A percentile compares a stretch with the other conserved stretches of the same genome.
Conservation (phyloP, 2,797 vertebrate genomes). For the Sebastes iracundus region DNA sequence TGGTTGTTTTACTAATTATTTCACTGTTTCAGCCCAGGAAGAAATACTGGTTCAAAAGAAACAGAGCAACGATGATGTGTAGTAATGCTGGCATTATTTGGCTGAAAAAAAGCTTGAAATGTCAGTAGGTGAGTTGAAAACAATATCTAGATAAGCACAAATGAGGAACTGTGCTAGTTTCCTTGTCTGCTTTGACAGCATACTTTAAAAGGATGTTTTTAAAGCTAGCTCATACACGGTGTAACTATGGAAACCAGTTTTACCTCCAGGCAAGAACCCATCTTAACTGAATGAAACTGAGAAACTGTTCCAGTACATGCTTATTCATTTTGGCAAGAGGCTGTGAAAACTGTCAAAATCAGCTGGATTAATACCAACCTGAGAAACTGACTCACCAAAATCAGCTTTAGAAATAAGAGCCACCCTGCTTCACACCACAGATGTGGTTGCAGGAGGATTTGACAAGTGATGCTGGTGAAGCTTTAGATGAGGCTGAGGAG, state of each 20-base stretch:
- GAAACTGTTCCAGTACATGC: neutral
- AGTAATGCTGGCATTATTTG: neutral
- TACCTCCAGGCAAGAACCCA: slow-evolving; percentile 3
- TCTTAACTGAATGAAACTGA: slow-evolving; percentile 4
- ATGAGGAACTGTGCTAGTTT: slow-evolving; percentile 20
- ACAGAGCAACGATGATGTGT: neutral
- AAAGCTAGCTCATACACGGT: neutral
- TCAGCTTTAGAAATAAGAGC: neutral
- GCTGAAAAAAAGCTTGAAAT: neutral
- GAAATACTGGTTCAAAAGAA: neutral
- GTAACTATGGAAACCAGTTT: slow-evolving; percentile 33
- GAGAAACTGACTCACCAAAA: slow-evolving; percentile 19
- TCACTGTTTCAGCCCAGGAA: too few species aligned
- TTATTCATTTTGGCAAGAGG: slow-evolving; percentile 4
- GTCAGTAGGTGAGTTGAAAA: neutral
- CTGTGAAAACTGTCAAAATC: slow-evolving; percentile 9
- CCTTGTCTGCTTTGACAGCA: neutral
- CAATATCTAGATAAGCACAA: neutral
- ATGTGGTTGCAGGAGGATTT: slow-evolving; percentile 10
- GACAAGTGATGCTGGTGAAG: neutral
- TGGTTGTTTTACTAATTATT: too few species aligned
- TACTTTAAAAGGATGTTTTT: neutral
- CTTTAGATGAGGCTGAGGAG: neutral
- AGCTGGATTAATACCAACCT: slow-evolving; percentile 12
- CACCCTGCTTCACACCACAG: slow-evolving; percentile 10